Evolutionary conservation across 2,797 vertebrate species (phyloP), one percentile per base, ranked within the genome.

Genomic region (Microctenopoma stevenorrisi): DNA sequence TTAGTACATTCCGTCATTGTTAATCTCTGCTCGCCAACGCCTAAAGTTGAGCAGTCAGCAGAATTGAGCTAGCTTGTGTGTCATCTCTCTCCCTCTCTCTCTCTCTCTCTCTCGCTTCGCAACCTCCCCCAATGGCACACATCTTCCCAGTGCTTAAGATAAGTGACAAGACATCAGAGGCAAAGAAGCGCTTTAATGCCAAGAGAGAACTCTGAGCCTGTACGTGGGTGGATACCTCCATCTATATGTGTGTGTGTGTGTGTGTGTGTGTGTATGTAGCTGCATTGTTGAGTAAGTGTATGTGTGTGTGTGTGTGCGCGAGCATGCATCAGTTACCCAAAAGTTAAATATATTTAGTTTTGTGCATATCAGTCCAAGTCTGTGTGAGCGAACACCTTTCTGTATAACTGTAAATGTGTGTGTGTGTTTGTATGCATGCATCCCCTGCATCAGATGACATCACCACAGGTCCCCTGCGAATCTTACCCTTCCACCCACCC

Each of bases 151-250:
- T 84, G 88, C 90, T 93, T 90, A 90, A 91, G 89, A 91, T 92
- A 92, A 92, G 91, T 89, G 90, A 93, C 92, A 92, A 91, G 86
- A 88, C 88, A 89, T 91, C 88, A 83, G 85, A 90, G 88, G 84
- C 85, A 87, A 89, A 88, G 83, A 83, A 83, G 81, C 58, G 76
- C 82, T 88, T 87, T 88, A 91, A 91, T 88, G 82, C 82, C 82
- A 81, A 78, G 83, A 82, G 83, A 86, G 83, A 87, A 83, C 85
- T 87, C 79, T 64, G 68, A 51, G 68, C 57, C 62, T 26, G 42
- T 51, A 68, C 16, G 82, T 87, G 81, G 83, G 83, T 43, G 76
- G 86, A 82, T 74, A 78, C 55, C 59, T 76, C 73, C 44, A 37
- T 80, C 50, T 73, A 33, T 51, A 40, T 50, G 51, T 66, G 22